A percentile compares a stretch with the other conserved stretches of the same genome.
These are phyloP conservation scores for Chaetoderma sp. DNA, from an alignment of 2,888 invertebrate genomes.

Conservation along the genomic window DNA sequence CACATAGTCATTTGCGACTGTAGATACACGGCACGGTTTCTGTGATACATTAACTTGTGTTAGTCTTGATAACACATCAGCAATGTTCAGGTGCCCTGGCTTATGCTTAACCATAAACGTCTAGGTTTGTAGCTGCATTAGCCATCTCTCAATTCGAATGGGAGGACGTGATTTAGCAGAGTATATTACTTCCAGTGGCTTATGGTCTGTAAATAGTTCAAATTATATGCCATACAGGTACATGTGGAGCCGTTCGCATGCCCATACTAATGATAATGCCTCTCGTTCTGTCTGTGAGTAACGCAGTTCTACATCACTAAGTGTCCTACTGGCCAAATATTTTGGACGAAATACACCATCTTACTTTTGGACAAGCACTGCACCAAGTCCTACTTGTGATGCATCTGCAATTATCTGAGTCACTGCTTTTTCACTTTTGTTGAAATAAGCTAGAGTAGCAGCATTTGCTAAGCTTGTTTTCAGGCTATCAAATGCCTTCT, in stretches of 20 bases:
- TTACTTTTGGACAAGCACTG: slow-evolving; percentile 30
- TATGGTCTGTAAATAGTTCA: slow-evolving; percentile 15
- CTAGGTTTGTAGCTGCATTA: slow-evolving; percentile 27
- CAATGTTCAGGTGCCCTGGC: slow-evolving; percentile 26
- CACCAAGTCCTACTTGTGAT: slow-evolving; percentile 27
- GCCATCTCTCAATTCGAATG: slow-evolving; percentile 34
- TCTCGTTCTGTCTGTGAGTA: slow-evolving; percentile 39
- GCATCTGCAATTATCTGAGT: slow-evolving; percentile 29
- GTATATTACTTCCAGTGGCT: slow-evolving; percentile 16
- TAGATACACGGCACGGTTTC: no score
- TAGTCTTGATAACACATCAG: slow-evolving; percentile 26
- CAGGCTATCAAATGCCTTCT: slow-evolving; percentile 17
- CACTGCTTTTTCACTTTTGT: not conserved
- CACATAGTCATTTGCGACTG: not conserved
- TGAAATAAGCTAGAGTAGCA: slow-evolving; percentile 20
- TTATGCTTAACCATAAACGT: slow-evolving; percentile 17
- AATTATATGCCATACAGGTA: slow-evolving; percentile 11
- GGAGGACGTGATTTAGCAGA: slow-evolving; percentile 21
- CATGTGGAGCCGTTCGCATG: slow-evolving; percentile 12
- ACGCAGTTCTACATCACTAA: slow-evolving; percentile 28
- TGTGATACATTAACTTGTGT: not conserved
- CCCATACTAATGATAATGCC: slow-evolving; percentile 26
- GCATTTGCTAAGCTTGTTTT: slow-evolving; percentile 9
- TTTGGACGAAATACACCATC: slow-evolving; percentile 22
- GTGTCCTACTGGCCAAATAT: slow-evolving; percentile 27